Evolutionary conservation across 2,797 vertebrate species (phyloP).

Genomic region (Fratercula arctica): DNA sequence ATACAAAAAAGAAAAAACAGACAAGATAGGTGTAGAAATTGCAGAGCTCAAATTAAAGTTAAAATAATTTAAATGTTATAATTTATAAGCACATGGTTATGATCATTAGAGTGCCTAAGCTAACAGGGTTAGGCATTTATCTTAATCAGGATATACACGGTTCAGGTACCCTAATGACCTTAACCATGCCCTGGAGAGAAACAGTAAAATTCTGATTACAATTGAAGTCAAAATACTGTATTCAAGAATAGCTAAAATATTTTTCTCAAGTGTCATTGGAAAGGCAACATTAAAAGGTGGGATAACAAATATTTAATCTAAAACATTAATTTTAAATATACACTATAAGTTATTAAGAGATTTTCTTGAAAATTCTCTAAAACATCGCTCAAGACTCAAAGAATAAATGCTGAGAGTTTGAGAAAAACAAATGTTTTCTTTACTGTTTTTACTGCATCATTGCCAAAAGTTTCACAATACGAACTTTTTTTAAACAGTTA

Average conservation of each 20-base stretch:
- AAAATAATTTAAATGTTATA: not conserved
- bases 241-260: not conserved
- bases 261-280: not conserved
- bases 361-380: not conserved
- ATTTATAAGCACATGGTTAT: not conserved
- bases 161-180: not conserved
- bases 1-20: not conserved
- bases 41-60: not conserved
- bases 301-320: not conserved
- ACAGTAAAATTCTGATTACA: not conserved
- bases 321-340: not conserved
- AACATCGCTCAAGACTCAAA: not conserved
- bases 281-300: not conserved
- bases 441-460: not conserved
- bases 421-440: not conserved
- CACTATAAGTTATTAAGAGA: not conserved
- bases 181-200: not conserved
- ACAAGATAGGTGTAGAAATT: not conserved
- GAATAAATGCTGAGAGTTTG: not conserved
- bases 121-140: not conserved
- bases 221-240: not conserved
- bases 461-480: not conserved
- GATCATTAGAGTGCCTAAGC: not conserved
- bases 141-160: not conserved
- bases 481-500: not conserved